Conservation (phyloP, 2,113 vertebrate species). For the Thamnaconus septentrionalis region DNA sequence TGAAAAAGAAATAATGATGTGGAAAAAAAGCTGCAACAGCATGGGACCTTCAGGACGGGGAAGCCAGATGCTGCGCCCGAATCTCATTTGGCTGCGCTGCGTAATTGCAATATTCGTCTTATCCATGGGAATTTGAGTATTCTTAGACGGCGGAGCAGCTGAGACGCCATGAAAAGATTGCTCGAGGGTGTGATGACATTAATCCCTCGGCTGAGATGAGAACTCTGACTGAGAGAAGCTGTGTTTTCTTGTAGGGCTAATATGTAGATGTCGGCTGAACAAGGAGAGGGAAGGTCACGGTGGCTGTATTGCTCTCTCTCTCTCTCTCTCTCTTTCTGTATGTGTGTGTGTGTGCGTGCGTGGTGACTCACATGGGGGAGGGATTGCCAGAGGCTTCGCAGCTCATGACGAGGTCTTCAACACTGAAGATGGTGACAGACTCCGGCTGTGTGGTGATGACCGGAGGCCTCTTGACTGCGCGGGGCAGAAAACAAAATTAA, state of each 20-base stretch:
- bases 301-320: conserved; percentile 4
- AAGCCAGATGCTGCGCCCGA: conserved; percentile 6
- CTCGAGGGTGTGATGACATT: conserved; percentile 63
- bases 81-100: conserved; percentile 21
- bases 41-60: no score
- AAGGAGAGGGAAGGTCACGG: conserved; percentile 53
- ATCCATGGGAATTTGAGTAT: conserved; percentile 30
- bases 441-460: conserved; percentile 64
- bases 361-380: conserved; percentile 58
- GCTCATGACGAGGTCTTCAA: conserved; percentile 67
- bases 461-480: conserved; percentile 67
- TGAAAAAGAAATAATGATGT: no score
- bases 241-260: conserved; percentile 50
- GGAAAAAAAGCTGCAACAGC: no score
- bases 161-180: conserved; percentile 50
- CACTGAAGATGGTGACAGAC: conserved; percentile 66
- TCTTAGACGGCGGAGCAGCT: conserved; percentile 55
- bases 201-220: conserved; percentile 55
- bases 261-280: conserved; percentile 56
- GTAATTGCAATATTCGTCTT: conserved; percentile 60
- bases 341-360: not conserved
- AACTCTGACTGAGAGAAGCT: conserved; percentile 43
- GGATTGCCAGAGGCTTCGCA: conserved; percentile 69
- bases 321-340: not conserved
- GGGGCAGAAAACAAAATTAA: conserved; percentile 15